These are phyloP conservation scores for Candoia aspera DNA, from an alignment of 2,113 vertebrate genomes.

Conservation along the genomic window DNA sequence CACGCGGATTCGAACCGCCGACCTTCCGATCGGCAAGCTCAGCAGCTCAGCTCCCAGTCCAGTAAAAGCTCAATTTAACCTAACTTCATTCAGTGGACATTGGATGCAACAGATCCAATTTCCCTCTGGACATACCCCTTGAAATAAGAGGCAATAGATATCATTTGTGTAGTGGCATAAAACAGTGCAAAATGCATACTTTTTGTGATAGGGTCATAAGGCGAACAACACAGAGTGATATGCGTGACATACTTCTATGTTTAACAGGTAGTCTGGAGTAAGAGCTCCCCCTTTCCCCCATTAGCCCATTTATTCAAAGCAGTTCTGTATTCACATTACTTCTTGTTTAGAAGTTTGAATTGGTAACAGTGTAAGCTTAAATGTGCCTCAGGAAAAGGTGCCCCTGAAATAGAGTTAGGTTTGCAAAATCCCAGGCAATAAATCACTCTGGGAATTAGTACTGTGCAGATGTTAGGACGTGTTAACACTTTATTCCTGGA, in stretches of 20 bases:
- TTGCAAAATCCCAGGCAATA: not conserved
- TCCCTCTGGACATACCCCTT: not conserved
- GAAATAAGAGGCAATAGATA: not conserved
- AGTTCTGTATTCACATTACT: not conserved
- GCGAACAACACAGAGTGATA: not conserved
- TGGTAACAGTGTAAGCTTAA: not conserved
- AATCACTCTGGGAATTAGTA: not conserved
- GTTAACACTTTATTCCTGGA: not conserved
- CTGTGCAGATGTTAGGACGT: not conserved
- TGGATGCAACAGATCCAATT: too few relatives aligned
- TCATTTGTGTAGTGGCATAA: not conserved
- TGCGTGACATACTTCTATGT: not conserved
- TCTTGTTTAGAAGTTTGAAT: not conserved
- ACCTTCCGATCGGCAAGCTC: too few relatives aligned
- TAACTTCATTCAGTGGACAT: not conserved
- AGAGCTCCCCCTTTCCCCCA: not conserved
- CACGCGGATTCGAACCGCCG: too few relatives aligned
- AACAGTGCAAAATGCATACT: not conserved
- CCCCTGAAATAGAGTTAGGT: not conserved
- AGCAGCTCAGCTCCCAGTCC: too few relatives aligned
- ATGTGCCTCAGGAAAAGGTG: not conserved
- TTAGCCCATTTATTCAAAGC: rapidly evolving
- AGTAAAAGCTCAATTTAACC: not conserved
- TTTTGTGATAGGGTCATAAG: not conserved
- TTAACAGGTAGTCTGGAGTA: not conserved